A percentile compares a stretch with the other conserved stretches of the same genome.
phyloP scores from a whole-genome alignment of 2,797 vertebrate species.

The Spatula versicolor region DNA sequence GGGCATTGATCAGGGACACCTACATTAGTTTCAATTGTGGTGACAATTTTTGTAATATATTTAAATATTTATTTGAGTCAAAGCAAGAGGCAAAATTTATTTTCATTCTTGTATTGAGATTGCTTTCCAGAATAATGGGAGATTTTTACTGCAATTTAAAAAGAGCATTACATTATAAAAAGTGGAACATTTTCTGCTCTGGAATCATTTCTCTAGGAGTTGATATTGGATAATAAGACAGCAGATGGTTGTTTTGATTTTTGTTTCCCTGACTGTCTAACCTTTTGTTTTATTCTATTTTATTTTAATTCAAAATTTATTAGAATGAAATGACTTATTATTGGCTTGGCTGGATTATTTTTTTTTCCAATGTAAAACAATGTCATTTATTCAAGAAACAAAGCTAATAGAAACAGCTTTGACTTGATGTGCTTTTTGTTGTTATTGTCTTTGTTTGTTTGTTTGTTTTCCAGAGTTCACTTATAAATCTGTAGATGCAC shows the following conservation, averaged over 20 bases:
- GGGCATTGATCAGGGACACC: background rate
- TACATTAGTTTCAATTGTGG: background rate
- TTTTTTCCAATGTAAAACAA: background rate
- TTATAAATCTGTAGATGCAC: background rate
- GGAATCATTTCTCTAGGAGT: background rate
- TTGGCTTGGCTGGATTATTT: background rate
- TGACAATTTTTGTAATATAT: background rate
- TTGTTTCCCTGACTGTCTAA: background rate
- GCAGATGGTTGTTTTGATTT: background rate
- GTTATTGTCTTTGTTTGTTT: too few species aligned
- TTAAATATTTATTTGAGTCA: background rate
- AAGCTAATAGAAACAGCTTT: background rate
- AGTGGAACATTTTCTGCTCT: background rate
- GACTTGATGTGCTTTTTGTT: background rate
- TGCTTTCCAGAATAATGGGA: background rate
- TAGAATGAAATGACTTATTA: background rate
- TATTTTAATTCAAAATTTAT: background rate
- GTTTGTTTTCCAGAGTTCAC: background rate
- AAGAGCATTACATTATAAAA: background rate
- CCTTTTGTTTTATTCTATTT: background rate
- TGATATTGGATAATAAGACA: background rate
- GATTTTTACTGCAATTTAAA: background rate
- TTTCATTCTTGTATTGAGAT: background rate
- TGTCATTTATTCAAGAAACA: background rate
- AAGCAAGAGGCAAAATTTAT: background rate